These are phyloP conservation scores for Clarias platycephalus DNA, from an alignment of 2,797 vertebrate genomes.

Conservation along the genomic window DNA sequence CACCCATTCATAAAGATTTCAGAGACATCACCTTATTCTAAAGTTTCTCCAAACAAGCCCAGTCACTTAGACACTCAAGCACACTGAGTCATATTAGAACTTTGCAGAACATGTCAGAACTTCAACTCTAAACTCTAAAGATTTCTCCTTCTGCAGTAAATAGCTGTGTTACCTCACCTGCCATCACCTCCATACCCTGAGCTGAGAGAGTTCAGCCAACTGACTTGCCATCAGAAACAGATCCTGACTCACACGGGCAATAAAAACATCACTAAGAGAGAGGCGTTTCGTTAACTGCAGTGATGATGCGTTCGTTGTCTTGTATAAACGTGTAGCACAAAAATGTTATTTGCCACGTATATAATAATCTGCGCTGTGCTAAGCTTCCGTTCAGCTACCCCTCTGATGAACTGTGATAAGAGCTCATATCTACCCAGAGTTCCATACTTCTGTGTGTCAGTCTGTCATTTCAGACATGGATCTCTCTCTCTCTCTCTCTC, in stretches of 20 bases:
- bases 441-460: background rate
- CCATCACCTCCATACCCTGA: background rate
- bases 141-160: background rate
- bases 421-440: background rate
- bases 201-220: background rate
- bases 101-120: background rate
- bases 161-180: background rate
- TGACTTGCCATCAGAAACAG: background rate
- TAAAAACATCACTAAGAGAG: background rate
- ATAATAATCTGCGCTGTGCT: background rate
- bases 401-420: background rate
- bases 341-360: background rate
- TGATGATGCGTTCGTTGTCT: background rate
- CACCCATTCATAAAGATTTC: background rate
- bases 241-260: background rate
- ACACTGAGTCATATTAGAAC: background rate
- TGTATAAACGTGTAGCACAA: background rate
- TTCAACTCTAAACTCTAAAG: background rate
- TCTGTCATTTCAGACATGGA: background rate
- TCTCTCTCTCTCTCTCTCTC: background rate
- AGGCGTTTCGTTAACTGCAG: background rate
- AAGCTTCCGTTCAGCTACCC: background rate
- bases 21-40: background rate
- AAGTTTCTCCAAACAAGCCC: background rate
- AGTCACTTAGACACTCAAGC: background rate